Base-by-base conservation (phyloP, 2,888 invertebrate genomes). In the Amblyteles armatorius region DNA sequence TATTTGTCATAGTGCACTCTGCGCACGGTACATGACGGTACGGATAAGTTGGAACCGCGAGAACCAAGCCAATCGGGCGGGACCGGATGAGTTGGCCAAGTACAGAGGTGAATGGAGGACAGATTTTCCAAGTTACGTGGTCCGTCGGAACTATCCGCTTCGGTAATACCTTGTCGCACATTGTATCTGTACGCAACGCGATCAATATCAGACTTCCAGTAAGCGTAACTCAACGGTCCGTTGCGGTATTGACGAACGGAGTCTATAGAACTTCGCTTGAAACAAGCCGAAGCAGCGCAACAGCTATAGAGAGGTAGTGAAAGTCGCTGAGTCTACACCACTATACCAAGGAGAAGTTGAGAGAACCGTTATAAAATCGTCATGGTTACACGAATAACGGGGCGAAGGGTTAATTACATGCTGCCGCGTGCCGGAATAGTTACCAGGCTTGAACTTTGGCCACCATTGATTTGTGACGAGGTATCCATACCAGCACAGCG, bases 401-500 rank as follows among this genome's bases (percentile, higher is more conserved):
- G 88, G 88, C 87, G 87, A 89, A 87, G 88, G 90, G 90, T 92
- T 91, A 91, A 92, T 92, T 92, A 91, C 90, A 91, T 89, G 90
- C 88, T 88, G 83, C 89, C 89, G 89, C 89, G 88, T 90, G 90
- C 88, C 89, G 86, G 85, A 13, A 29, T 26, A 71, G 71, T 36
- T 22, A 26, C 11, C 88, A 83, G 88, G 88, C 88, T 90, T 89
- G 89, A 92, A 92, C 92, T 92, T 92, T 91, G 88, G 90, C 91
- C 91, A 89, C 89, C 91, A 92, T 91, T 91, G 92, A 92, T 92
- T 92, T 91, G 91, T 91, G 90, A 90, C 22, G 29, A 81, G 74
- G 71, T 82, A 72, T 63, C 67, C 63, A 33, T 29, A 50, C 79
- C 33, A 74, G 57, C 63, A 50, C 67, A 67, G 55, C n/a, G 19